phyloP scores from a whole-genome alignment of 1,140 invertebrate genomes.

The Sycophaga agraensis region DNA sequence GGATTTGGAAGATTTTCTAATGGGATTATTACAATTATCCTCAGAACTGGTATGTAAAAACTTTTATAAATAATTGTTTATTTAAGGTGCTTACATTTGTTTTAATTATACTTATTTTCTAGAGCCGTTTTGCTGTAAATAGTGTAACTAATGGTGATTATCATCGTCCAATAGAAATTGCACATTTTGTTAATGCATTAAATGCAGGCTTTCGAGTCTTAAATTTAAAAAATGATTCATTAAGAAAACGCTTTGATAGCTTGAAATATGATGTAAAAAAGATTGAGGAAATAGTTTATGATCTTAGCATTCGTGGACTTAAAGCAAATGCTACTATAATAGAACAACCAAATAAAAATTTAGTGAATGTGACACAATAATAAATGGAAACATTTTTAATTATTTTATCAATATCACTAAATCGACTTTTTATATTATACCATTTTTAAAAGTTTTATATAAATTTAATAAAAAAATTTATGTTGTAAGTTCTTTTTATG shows the following conservation, averaged over 20 bases:
- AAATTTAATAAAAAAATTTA: too few relatives aligned
- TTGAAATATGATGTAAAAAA: conserved; percentile 94
- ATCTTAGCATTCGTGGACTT: conserved; percentile 83
- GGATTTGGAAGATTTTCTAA: conserved; percentile 87
- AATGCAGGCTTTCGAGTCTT: conserved; percentile 85
- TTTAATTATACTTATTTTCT: conserved; percentile 36
- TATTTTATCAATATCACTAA: too few relatives aligned
- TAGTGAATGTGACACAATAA: too few relatives aligned
- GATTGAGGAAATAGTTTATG: conserved; percentile 93
- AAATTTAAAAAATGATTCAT: conserved; percentile 87
- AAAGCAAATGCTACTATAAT: conserved; percentile 45
- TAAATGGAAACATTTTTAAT: too few relatives aligned
- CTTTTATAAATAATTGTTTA: too few relatives aligned
- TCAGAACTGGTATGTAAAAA: conserved; percentile 71
- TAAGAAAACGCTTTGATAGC: conserved; percentile 86
- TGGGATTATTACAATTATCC: conserved; percentile 78
- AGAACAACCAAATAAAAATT: not conserved
- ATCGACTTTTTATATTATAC: too few relatives aligned
- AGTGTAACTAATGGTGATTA: conserved; percentile 86
- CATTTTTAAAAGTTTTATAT: too few relatives aligned
- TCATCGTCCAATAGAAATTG: conserved; percentile 76
- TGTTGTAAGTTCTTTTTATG: too few relatives aligned
- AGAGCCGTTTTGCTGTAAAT: conserved; percentile 83
- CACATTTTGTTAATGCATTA: conserved; percentile 81
- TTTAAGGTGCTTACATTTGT: not conserved